Conservation (phyloP, 2,113 vertebrate genomes). For the Poeciliopsis retropinna region DNA sequence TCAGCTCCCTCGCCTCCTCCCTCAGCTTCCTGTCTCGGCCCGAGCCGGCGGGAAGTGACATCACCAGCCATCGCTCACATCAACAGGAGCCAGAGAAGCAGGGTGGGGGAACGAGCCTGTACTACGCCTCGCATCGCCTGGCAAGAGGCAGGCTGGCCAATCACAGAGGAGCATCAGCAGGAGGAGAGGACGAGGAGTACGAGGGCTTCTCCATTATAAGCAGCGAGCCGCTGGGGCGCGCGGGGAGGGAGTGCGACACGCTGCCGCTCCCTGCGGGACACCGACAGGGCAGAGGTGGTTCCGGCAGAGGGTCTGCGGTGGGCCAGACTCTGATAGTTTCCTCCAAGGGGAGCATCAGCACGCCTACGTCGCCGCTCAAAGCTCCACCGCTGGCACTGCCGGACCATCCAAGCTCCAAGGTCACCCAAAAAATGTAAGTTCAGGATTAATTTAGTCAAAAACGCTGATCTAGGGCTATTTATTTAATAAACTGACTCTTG, state of each 20-base stretch:
- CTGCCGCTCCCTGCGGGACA: constrained; percentile 80
- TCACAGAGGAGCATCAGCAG: constrained; percentile 34
- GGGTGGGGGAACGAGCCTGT: constrained; percentile 61
- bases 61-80: constrained; percentile 76
- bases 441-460: background rate
- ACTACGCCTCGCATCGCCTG: constrained; percentile 64
- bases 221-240: constrained; percentile 84
- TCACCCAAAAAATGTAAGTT: constrained; percentile 57
- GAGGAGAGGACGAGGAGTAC: constrained; percentile 88
- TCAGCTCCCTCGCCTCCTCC: constrained; percentile 95
- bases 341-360: constrained; percentile 87
- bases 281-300: constrained; percentile 59
- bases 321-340: constrained; percentile 69
- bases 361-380: constrained; percentile 89
- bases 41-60: constrained; percentile 81
- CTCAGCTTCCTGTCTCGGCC: constrained; percentile 92
- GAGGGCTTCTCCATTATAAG: constrained; percentile 95
- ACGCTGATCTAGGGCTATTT: no score
- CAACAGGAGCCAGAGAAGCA: constrained; percentile 77
- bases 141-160: constrained; percentile 26
- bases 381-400: constrained; percentile 76
- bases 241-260: constrained; percentile 79
- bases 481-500: no score
- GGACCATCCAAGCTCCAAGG: constrained; percentile 69
- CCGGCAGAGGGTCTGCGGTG: constrained; percentile 56